These are phyloP conservation scores for Chorisops tibialis DNA, from an alignment of 2,888 invertebrate species.

Conservation along the genomic window DNA sequence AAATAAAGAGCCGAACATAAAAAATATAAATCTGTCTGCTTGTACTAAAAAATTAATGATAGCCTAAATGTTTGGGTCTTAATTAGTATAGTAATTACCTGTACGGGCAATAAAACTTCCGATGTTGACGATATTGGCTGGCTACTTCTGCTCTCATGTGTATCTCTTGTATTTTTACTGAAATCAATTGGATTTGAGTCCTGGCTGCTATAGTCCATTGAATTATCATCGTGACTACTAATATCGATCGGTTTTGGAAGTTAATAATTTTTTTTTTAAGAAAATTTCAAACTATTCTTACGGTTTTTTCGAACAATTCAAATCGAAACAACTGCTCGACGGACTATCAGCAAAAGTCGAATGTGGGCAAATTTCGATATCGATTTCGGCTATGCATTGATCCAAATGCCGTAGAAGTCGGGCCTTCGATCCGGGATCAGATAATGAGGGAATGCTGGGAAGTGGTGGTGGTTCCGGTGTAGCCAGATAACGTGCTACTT, in stretches of 20 bases:
- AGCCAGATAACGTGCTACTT: slow-evolving; percentile 53
- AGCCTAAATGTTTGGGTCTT: no score
- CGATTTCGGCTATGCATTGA: slow-evolving; percentile 60
- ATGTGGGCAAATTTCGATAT: slow-evolving; percentile 56
- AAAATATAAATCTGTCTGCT: no score
- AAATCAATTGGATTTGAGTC: slow-evolving; percentile 55
- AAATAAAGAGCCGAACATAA: no score
- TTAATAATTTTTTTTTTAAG: not conserved
- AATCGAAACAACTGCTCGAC: slow-evolving; percentile 45
- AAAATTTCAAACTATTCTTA: slow-evolving; percentile 29
- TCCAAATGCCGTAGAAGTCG: slow-evolving; percentile 59
- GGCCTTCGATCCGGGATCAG: slow-evolving; percentile 59
- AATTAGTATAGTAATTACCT: no score
- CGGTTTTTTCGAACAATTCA: slow-evolving; percentile 40
- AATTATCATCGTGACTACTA: slow-evolving; percentile 44
- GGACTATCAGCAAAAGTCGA: slow-evolving; percentile 44
- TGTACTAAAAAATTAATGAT: no score
- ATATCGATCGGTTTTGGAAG: not conserved
- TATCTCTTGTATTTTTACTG: slow-evolving; percentile 47
- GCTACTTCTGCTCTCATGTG: slow-evolving; percentile 28
- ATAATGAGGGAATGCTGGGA: slow-evolving; percentile 52
- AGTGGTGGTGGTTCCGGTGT: slow-evolving; percentile 51
- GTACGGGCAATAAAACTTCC: slow-evolving; percentile 1
- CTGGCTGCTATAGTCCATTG: slow-evolving; percentile 47
- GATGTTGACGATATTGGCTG: slow-evolving; percentile 31